A percentile compares a stretch with the other conserved stretches of the same genome.
Conservation (phyloP, 2,888 invertebrate species). For the Dicycla oo region DNA sequence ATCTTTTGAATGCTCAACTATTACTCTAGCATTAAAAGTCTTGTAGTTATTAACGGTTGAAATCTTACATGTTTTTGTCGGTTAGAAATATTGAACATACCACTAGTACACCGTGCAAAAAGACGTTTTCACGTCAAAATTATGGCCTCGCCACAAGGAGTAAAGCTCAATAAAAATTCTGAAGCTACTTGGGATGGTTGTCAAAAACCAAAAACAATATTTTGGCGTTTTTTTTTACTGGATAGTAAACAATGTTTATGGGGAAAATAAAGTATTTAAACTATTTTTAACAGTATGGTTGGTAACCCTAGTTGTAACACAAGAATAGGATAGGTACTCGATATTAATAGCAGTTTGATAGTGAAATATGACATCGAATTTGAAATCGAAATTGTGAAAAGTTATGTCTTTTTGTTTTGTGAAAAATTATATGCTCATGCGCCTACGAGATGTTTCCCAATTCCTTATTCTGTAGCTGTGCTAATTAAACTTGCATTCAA, state of each 20-base stretch:
- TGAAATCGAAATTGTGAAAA: neutral
- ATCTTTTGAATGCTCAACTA: too few species aligned
- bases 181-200: too few species aligned
- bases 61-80: too few species aligned
- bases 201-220: neutral
- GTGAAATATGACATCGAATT: neutral
- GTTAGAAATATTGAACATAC: too few species aligned
- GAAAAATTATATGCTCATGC: neutral
- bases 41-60: too few species aligned
- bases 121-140: too few species aligned
- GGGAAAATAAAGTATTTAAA: neutral
- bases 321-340: neutral
- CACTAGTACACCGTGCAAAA: too few species aligned
- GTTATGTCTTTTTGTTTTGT: neutral
- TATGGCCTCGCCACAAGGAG: neutral
- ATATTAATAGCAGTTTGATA: neutral
- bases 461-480: neutral
- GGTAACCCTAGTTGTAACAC: neutral
- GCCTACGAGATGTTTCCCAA: neutral
- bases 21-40: too few species aligned
- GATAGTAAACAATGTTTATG: too few species aligned
- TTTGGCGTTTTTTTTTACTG: too few species aligned
- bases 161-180: too few species aligned
- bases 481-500: neutral
- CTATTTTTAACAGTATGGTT: too few species aligned